These are phyloP conservation scores for Potamilus streckersoni DNA, from an alignment of 1,140 invertebrate genomes.

Conservation along the genomic window DNA sequence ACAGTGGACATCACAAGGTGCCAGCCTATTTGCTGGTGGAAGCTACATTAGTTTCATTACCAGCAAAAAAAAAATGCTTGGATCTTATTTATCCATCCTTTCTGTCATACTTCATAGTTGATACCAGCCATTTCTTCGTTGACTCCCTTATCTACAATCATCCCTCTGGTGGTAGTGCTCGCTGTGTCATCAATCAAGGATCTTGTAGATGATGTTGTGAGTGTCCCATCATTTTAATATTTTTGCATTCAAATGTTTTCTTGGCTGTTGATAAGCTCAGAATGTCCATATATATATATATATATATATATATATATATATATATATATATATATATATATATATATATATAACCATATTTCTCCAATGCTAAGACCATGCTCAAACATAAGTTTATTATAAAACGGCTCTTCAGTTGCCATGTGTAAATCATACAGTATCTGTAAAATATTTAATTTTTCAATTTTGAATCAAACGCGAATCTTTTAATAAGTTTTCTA, in stretches of 20 bases:
- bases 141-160: constrained; percentile 96
- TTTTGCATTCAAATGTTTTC: background rate
- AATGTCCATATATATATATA: background rate
- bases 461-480: too few relatives aligned
- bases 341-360: background rate
- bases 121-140: constrained; percentile 98
- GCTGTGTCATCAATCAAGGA: constrained; percentile 96
- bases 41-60: too few relatives aligned
- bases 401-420: background rate
- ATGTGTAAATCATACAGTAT: background rate
- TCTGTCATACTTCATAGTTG: constrained; percentile 74
- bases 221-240: constrained; percentile 65
- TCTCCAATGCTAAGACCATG: background rate
- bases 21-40: too few relatives aligned
- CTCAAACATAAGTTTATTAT: background rate
- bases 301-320: too few relatives aligned
- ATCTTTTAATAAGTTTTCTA: too few relatives aligned
- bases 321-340: too few relatives aligned
- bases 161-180: constrained; percentile 96
- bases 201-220: constrained; percentile 98
- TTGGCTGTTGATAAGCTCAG: background rate
- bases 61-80: too few relatives aligned
- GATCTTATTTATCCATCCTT: too few relatives aligned
- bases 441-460: too few relatives aligned
- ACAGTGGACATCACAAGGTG: too few relatives aligned